Percentiles rank a stretch among this genome's conserved stretches.
These are phyloP conservation scores for Psettodes erumei DNA, from an alignment of 2,113 vertebrate genomes.

Conservation along the genomic window DNA sequence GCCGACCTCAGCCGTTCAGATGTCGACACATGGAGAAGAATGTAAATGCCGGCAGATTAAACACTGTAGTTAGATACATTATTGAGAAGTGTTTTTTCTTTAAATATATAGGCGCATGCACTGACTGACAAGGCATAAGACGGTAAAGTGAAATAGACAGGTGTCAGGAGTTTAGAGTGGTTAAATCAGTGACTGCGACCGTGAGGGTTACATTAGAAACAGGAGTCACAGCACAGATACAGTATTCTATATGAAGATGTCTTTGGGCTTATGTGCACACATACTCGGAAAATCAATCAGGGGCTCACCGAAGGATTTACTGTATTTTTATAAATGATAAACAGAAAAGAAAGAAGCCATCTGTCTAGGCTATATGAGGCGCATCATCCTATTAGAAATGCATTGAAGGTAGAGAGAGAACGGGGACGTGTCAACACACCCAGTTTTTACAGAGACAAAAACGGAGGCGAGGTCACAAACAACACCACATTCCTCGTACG, in stretches of 20 bases:
- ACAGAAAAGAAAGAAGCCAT: constrained; percentile 5
- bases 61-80: constrained; percentile 38
- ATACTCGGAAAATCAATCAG: not conserved
- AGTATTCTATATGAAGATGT: not conserved
- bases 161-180: not conserved
- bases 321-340: constrained; percentile 7
- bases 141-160: not conserved
- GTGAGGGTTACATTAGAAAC: not conserved
- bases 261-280: not conserved
- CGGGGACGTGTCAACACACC: not conserved
- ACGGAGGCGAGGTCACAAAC: not conserved
- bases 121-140: not conserved
- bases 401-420: not conserved
- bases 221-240: not conserved
- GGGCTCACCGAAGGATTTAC: not conserved
- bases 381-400: not conserved
- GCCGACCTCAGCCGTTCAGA: constrained; percentile 43
- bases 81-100: constrained; percentile 18
- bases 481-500: not conserved
- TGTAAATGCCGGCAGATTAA: constrained; percentile 22
- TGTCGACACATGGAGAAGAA: constrained; percentile 27
- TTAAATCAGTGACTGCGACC: not conserved
- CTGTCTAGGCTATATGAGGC: not conserved
- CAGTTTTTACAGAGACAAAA: constrained; percentile 18
- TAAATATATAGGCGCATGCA: not conserved